A percentile compares a stretch with the other conserved stretches of the same genome.
phyloP scores from a whole-genome alignment of 2,888 invertebrate genomes.

The Charanyca ferruginea region DNA sequence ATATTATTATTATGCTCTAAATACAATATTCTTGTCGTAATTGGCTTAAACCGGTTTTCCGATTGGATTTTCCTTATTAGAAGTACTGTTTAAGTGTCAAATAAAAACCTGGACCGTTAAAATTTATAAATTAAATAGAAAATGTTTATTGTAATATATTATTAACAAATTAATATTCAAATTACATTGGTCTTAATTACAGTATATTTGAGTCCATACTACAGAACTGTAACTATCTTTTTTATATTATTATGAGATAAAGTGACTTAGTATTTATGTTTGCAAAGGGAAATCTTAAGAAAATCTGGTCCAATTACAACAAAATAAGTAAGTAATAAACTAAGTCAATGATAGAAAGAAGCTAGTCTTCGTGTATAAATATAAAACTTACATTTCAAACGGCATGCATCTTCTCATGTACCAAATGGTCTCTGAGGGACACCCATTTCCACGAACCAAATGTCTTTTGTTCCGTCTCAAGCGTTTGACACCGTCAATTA shows the following conservation, averaged over 20 bases:
- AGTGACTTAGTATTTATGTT: too few species aligned
- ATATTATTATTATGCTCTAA: neutral
- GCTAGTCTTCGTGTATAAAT: too few species aligned
- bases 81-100: neutral
- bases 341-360: too few species aligned
- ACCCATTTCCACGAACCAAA: conserved; percentile 1
- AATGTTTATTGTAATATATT: too few species aligned
- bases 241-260: too few species aligned
- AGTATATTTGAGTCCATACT: too few species aligned
- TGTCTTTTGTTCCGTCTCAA: neutral
- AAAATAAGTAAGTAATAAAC: too few species aligned
- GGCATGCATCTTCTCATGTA: conserved; percentile 21
- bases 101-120: neutral
- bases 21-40: conserved; percentile 4
- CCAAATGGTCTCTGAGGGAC: conserved; percentile 12
- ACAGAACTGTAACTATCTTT: too few species aligned
- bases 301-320: too few species aligned
- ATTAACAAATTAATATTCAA: too few species aligned
- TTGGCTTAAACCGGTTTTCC: conserved; percentile 20
- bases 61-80: conserved; percentile 17
- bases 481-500: neutral
- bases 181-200: too few species aligned
- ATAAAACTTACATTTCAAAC: conserved; percentile 33
- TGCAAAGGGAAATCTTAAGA: too few species aligned
- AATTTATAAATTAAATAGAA: neutral